Conservation (phyloP, 64 coral and sea anemone species). For the Trachythela sp. region DNA sequence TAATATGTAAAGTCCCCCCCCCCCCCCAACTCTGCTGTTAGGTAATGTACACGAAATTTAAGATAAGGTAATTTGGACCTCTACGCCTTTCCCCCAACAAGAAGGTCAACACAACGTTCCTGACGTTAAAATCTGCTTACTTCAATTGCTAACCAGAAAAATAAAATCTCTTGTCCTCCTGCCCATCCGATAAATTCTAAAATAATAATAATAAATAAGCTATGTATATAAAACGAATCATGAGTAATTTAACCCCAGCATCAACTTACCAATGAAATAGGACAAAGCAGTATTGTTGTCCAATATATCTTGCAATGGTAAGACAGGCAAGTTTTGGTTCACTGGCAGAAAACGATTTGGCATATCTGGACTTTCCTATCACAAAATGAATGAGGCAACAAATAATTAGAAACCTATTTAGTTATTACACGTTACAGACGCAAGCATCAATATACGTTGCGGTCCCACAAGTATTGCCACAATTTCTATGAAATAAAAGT, state of each 20-base stretch:
- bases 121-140: conserved; percentile 20
- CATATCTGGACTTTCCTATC: conserved; percentile 48
- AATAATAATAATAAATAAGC: conserved; percentile 6
- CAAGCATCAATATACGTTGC: too few relatives aligned
- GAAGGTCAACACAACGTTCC: too few relatives aligned
- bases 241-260: background rate
- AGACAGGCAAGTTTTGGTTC: conserved; percentile 65
- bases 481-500: too few relatives aligned
- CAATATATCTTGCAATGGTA: conserved; percentile 79
- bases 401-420: background rate
- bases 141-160: conserved; percentile 98
- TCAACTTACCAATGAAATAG: conserved; percentile 81
- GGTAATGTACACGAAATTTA: too few relatives aligned
- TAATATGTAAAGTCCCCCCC: too few relatives aligned
- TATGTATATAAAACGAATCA: background rate
- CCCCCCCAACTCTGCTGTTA: too few relatives aligned
- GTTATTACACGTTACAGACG: too few relatives aligned
- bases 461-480: too few relatives aligned
- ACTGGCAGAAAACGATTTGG: conserved; percentile 56
- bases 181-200: conserved; percentile 79
- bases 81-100: too few relatives aligned
- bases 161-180: conserved; percentile 79
- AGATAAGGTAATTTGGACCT: too few relatives aligned
- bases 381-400: background rate
- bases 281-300: conserved; percentile 92